Conservation (phyloP, 2,113 vertebrate genomes). For the Phylloscopus trochiloides region DNA sequence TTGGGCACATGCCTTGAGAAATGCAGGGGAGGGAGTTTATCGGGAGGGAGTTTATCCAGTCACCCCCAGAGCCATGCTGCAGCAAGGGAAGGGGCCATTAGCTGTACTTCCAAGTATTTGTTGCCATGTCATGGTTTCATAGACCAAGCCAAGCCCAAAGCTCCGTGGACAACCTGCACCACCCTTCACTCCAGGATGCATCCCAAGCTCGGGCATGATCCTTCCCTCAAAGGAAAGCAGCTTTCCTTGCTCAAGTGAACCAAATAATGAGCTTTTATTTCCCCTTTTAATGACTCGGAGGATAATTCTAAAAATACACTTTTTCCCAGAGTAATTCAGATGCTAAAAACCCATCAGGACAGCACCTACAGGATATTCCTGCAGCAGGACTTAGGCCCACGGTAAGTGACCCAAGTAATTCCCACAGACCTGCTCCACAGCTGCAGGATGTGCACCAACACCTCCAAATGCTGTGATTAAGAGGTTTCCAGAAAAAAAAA, state of each 20-base stretch:
- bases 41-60: not conserved
- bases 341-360: not conserved
- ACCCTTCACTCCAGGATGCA: not conserved
- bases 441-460: not conserved
- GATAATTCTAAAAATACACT: not conserved
- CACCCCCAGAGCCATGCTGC: not conserved
- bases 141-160: not conserved
- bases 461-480: accelerated
- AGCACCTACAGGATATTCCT: not conserved
- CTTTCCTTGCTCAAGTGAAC: not conserved
- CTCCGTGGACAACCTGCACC: not conserved
- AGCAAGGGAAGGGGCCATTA: not conserved
- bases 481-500: not conserved
- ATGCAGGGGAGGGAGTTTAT: not conserved
- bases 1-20: not conserved
- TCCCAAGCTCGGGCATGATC: not conserved
- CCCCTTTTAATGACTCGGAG: not conserved
- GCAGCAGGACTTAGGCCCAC: accelerated
- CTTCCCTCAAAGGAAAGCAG: not conserved
- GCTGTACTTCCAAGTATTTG: accelerated
- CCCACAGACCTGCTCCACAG: not conserved
- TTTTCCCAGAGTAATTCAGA: not conserved
- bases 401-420: accelerated
- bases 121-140: not conserved
- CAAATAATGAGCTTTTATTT: not conserved